Percentiles rank a stretch among this genome's conserved stretches.
Conservation (phyloP, 1,140 invertebrate genomes). For the Diabrotica virgifera region DNA sequence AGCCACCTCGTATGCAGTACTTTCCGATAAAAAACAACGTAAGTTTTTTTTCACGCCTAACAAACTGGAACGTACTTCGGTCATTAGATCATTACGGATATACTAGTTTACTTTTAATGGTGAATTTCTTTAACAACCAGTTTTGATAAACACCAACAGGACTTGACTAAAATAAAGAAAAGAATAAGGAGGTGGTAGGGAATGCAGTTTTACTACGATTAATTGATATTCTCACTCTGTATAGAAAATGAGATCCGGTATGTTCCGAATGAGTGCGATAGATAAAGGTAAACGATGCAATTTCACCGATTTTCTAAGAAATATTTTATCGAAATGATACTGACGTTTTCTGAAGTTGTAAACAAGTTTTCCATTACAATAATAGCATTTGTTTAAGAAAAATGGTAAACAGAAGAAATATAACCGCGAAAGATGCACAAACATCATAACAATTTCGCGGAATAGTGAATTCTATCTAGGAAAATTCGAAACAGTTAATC, state of each 20-base stretch:
- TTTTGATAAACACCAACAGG: background rate
- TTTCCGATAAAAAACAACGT: background rate
- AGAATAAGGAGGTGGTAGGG: background rate
- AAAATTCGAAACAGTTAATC: too few species aligned
- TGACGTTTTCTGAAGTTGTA: too few species aligned
- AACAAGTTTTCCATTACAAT: too few species aligned
- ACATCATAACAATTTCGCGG: too few species aligned
- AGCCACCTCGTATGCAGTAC: background rate
- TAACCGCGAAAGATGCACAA: too few species aligned
- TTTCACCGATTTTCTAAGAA: background rate
- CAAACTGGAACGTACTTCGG: conserved; percentile 26
- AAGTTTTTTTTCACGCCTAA: conserved; percentile 10
- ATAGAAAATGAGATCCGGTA: background rate
- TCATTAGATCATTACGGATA: conserved; percentile 31
- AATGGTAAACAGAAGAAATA: too few species aligned
- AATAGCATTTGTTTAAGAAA: too few species aligned
- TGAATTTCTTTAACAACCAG: background rate
- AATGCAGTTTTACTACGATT: background rate
- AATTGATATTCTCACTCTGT: background rate
- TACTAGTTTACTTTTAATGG: conserved; percentile 17
- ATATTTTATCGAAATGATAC: too few species aligned
- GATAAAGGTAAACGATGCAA: background rate
- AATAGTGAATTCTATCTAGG: too few species aligned
- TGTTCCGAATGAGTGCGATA: background rate
- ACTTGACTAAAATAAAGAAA: background rate